Evolutionary conservation across 2,888 invertebrate genomes (phyloP), one percentile per base, ranked within the genome.

Genomic region (Metalampra italica): DNA sequence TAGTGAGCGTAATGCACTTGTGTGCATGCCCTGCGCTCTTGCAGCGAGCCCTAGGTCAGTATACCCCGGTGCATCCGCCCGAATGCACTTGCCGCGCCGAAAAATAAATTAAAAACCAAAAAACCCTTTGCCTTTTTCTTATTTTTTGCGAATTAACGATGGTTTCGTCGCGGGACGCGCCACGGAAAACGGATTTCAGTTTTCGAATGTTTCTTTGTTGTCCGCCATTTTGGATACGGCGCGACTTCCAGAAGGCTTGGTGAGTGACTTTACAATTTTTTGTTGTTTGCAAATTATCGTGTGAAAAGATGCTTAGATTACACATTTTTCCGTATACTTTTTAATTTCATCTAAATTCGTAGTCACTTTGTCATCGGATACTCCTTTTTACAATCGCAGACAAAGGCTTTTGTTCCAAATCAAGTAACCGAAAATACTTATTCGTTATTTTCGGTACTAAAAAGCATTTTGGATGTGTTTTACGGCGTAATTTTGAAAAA

Each of bases 41-140:
- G 22, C 22, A n/a, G 34, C 14, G 14, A n/a, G 34, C 59, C 63
- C 47, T 72, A 75, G 73, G 72, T 69, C 72, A 75, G 74, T 73
- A 64, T 62, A 51, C 66, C 56, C 52, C 57, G 60, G 55, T 74
- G 75, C 74, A 75, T 53, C 61, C 62, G 52, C 48, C 51, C 46
- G 67, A 56, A 55, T 71, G 73, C 74, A 69, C 63, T 54, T 58
- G 7, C 45, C 46, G 46, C 46, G 37, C 12, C 0, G 29, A 12
- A 30, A 42, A 12, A 42, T 2, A n/a, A 7, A n/a, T 11, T 1
- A 36, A 36, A 29, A 42, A 29, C 12, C n/a, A 29, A 42, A 30
- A 42, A 13, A 13, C 14, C 39, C 7, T 15, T 38, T n/a, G n/a
- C 9, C 36, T 7, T n/a, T 3, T n/a, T n/a, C n/a, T 36, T 36